These are phyloP conservation scores for Chironomus striatipennis DNA, from an alignment of 1,140 invertebrate species.

Conservation along the genomic window DNA sequence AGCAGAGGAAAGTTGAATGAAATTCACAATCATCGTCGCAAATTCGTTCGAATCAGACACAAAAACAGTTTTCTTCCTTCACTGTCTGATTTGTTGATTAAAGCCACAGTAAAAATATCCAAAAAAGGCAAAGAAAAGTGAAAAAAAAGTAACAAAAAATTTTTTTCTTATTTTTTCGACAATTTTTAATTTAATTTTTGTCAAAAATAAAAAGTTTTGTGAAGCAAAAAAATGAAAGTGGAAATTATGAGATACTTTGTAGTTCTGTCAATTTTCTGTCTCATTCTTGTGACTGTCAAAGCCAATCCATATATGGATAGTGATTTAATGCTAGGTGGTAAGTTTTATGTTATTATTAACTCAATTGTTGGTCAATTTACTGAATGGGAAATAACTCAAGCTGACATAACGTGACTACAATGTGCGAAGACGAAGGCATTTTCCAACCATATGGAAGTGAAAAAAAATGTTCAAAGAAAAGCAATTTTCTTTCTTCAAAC, in stretches of 20 bases:
- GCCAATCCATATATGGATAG: constrained; percentile 17
- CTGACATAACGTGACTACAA: no score
- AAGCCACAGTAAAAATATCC: background rate
- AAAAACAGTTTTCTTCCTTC: background rate
- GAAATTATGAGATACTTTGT: background rate
- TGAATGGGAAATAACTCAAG: no score
- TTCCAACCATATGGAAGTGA: no score
- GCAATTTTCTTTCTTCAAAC: no score
- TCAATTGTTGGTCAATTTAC: background rate
- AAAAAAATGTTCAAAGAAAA: no score
- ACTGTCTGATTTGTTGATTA: background rate
- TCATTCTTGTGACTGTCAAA: constrained; percentile 5
- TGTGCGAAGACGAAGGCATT: no score
- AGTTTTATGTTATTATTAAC: background rate
- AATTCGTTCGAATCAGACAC: background rate
- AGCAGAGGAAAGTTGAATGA: background rate
- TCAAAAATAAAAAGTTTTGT: background rate
- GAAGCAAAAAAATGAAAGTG: background rate
- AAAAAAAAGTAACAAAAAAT: background rate
- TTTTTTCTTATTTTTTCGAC: background rate
- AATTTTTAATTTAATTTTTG: constrained; percentile 1
- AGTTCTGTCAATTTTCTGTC: background rate
- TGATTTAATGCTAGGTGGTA: background rate
- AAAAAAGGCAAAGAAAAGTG: background rate
- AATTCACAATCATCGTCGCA: constrained; percentile 9